phyloP scores from a whole-genome alignment of 1,140 invertebrate genomes.

The Temnothorax longispinosus region DNA sequence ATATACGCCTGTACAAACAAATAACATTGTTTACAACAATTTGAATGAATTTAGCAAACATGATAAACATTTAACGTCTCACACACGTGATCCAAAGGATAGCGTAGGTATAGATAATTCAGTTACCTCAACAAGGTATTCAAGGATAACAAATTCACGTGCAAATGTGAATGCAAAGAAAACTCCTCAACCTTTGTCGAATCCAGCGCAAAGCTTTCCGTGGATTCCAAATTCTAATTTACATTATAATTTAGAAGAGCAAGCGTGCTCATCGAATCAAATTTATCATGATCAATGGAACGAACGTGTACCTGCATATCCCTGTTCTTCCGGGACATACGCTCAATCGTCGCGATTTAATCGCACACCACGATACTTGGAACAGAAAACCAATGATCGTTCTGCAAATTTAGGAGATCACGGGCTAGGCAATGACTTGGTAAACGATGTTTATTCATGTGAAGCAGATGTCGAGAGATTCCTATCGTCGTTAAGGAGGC shows the following conservation, averaged over 20 bases:
- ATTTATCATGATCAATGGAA: neutral
- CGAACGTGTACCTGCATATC: too few relatives aligned
- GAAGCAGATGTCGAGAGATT: conserved; percentile 73
- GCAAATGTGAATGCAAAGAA: neutral
- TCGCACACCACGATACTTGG: neutral
- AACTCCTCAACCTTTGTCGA: neutral
- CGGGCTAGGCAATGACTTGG: neutral
- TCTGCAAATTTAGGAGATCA: neutral
- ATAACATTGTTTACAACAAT: conserved; percentile 9
- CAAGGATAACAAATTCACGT: neutral
- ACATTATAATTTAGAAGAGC: neutral
- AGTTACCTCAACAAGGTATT: neutral
- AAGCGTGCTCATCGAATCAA: neutral
- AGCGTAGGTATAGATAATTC: neutral
- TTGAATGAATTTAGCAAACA: neutral
- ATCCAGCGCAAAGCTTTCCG: neutral
- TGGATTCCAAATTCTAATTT: neutral
- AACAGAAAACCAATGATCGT: neutral
- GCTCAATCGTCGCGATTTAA: neutral
- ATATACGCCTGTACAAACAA: conserved; percentile 4
- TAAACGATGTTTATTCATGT: neutral
- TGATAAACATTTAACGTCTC: neutral
- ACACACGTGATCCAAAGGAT: neutral
- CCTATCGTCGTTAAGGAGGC: conserved; percentile 72
- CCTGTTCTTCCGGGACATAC: neutral